phyloP scores from a whole-genome alignment of 2,113 vertebrate species.

The Amia ocellicauda region DNA sequence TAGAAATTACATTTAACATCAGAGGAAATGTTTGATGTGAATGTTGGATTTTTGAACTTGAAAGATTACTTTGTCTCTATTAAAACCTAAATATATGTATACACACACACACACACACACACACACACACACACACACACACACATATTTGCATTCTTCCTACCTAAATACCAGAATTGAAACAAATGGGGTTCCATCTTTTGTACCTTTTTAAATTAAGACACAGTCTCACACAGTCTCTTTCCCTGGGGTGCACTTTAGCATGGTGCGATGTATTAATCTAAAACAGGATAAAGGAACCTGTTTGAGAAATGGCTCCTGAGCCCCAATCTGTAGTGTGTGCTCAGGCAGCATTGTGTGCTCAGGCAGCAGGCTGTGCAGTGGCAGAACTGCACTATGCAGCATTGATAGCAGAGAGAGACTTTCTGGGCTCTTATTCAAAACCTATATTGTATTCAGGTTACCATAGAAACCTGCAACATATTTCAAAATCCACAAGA shows the following conservation, averaged over 20 bases:
- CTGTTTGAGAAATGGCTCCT: conserved; percentile 45
- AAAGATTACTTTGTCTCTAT: too few species aligned
- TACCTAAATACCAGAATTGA: too few species aligned
- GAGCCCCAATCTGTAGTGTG: conserved; percentile 45
- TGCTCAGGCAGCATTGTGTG: conserved; percentile 35
- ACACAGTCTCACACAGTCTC: too few species aligned
- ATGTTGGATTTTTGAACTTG: too few species aligned
- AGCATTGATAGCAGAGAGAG: conserved; percentile 39
- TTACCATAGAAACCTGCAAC: conserved; percentile 61
- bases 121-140: too few species aligned
- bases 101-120: too few species aligned
- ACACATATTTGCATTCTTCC: too few species aligned
- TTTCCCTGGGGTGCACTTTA: conserved; percentile 4
- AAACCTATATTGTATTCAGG: conserved; percentile 59
- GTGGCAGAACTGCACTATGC: conserved; percentile 25
- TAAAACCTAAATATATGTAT: too few species aligned
- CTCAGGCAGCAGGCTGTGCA: conserved; percentile 37
- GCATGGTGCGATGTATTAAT: not conserved
- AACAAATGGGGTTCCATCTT: too few species aligned
- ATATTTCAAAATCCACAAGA: conserved; percentile 59
- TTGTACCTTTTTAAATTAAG: conserved; percentile 15
- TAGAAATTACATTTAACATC: too few species aligned
- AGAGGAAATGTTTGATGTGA: too few species aligned
- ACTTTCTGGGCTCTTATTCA: conserved; percentile 43
- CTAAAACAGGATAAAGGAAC: conserved; percentile 35